Base-by-base conservation (phyloP, 2,113 vertebrate species). In the Seriola aureovittata region DNA sequence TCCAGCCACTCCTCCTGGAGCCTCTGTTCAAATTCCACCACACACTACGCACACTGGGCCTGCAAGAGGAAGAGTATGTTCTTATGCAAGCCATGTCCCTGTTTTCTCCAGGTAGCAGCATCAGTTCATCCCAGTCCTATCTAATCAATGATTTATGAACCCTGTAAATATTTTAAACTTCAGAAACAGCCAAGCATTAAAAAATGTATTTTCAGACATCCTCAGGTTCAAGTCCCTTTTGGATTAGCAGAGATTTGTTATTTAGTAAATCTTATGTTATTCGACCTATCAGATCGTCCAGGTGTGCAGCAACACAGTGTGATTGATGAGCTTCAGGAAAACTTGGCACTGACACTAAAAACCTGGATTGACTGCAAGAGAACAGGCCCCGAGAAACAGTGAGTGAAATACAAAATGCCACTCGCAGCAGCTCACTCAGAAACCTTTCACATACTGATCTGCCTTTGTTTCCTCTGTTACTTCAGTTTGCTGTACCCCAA, bases 401-500 rank as follows among this genome's bases (percentile, higher is more conserved):
- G 63, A 86, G 87, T 74, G 16, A 67, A 46, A 42, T 1, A 25
- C 2, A 3, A 23, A 16, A 4, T 48, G 4, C 40, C 29, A 0
- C 11, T 29, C 5, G 65, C 32, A 1, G 11, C 2, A 13, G n/a
- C 12, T 48, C 21, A 9, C 11, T 13, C 4, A 50, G 13, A 78
- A 29, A 40, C 0, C 0, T 77, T 52, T 42, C 62, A 29, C 21
- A 63, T 23, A 11, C 21, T 65, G 21, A 34, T 36, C 42, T 23
- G 58, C n/a, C 23, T 55, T 38, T 48, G 46, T 48, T 65, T 54
- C 54, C 73, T 38, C 36, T 29, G 42, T 67, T 23, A 7, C 8
- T 36, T 13, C 91, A 97, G 96, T 84, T 87, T 97, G 85, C 89
- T 96, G 55, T 97, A 92, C 78, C 94, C 96, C 40, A 97, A 95